phyloP scores from a whole-genome alignment of 2,113 vertebrate species.

The Galbula dea region DNA sequence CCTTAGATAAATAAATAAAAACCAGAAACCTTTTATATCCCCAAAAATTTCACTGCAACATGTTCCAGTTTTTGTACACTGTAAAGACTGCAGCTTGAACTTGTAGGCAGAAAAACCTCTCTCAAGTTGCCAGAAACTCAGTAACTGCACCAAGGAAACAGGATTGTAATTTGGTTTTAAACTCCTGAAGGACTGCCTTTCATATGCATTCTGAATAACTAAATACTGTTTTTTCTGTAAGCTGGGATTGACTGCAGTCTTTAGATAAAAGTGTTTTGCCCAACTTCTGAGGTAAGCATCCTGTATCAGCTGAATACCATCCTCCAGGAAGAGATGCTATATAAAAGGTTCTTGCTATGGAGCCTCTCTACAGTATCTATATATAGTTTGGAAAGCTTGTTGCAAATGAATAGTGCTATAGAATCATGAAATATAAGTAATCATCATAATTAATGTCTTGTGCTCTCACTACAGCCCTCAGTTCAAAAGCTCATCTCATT shows the following conservation, averaged over 20 bases:
- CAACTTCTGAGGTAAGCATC: neutral
- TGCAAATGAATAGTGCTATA: neutral
- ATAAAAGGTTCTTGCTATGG: neutral
- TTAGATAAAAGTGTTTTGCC: neutral
- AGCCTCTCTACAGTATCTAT: neutral
- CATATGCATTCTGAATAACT: neutral
- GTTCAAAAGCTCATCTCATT: neutral
- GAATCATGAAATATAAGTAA: constrained; percentile 32
- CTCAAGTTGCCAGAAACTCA: neutral
- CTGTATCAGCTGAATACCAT: neutral
- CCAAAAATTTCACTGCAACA: neutral
- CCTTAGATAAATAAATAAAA: neutral
- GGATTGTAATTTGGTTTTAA: neutral
- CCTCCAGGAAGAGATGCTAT: neutral
- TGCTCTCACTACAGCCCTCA: neutral
- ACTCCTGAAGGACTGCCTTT: neutral
- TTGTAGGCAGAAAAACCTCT: neutral
- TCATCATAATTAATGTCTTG: neutral
- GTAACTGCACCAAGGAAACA: neutral
- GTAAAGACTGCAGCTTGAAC: neutral
- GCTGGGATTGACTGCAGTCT: neutral
- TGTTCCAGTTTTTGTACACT: neutral
- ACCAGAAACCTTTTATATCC: neutral
- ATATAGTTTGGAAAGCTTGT: constrained; percentile 1
- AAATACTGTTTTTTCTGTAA: neutral